Conservation (phyloP, 2,797 vertebrate genomes). For the Antennarius maculatus region DNA sequence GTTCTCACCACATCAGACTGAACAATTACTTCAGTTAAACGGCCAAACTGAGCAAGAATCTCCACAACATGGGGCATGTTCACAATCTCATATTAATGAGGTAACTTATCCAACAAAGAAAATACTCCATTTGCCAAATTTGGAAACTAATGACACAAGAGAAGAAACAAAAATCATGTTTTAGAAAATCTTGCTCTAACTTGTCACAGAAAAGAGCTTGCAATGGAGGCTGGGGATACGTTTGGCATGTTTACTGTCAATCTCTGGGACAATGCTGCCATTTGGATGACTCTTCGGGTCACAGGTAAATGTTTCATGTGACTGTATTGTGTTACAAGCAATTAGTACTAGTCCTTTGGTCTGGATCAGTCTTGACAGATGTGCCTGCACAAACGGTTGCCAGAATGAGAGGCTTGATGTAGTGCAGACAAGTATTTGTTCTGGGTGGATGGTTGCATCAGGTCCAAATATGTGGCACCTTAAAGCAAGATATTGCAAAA, state of each 20-base stretch:
- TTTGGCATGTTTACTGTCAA: conserved; percentile 53
- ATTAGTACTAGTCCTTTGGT: conserved; percentile 65
- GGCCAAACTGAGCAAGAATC: too few relatives aligned
- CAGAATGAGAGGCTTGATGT: conserved; percentile 58
- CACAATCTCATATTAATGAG: too few relatives aligned
- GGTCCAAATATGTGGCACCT: conserved; percentile 24
- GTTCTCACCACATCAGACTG: too few relatives aligned
- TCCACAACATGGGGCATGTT: too few relatives aligned
- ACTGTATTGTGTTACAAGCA: conserved; percentile 68
- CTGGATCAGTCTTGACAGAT: conserved; percentile 58
- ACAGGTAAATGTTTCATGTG: conserved; percentile 70
- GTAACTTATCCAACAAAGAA: too few relatives aligned
- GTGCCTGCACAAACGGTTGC: conserved; percentile 47
- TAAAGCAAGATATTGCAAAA: conserved; percentile 20
- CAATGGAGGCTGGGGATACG: conserved; percentile 40
- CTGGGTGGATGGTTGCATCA: conserved; percentile 29
- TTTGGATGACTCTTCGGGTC: conserved; percentile 67
- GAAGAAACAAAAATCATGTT: conserved; percentile 54
- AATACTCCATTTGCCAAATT: too few relatives aligned
- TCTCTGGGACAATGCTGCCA: conserved; percentile 64
- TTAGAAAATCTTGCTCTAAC: conserved; percentile 31
- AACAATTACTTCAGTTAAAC: too few relatives aligned
- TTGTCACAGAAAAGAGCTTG: conserved; percentile 33
- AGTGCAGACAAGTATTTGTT: conserved; percentile 48
- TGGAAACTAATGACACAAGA: too few relatives aligned